Base-by-base conservation (phyloP, 2,113 vertebrate species). In the Saimiri boliviensis region DNA sequence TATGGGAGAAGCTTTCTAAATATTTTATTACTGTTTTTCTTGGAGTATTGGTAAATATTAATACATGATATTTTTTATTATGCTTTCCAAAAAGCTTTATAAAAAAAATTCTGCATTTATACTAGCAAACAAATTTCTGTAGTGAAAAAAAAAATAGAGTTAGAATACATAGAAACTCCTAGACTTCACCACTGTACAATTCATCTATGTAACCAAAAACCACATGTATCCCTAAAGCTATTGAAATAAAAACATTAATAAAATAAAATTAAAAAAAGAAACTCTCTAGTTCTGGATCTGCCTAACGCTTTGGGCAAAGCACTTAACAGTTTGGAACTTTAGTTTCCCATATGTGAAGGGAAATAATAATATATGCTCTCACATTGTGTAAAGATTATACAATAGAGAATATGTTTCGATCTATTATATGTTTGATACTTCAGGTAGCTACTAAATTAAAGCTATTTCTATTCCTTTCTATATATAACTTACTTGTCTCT, bases 361-460 rank as follows among this genome's bases (percentile, higher is more conserved):
- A 88, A 35, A 40, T 16, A 0, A 70, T 42, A 9, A 56, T 4
- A 35, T 4, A 0, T 0, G 8, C 32, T 66, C 19, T 45, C 3
- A 3, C 20, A 35, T 25, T 23, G 54, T 42, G 14, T n/a, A 9
- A 66, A 91, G 68, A 45, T 32, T 25, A 0, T 35, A 32, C 16
- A 35, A 49, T 35, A 17, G 6, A 47, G 20, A 32, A 21, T 25
- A 3, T 17, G 5, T 30, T 3, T 76, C 37, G 40, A 13, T 63
- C 23, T 45, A 2, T 6, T 8, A 12, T 2, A 56, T 35, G 40
- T 58, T 56, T 52, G 17, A 30, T 27, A 42, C 49, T 45, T n/a
- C 45, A 66, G 3, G 13, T 74, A 8, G 19, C 40, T 4, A 42
- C 5, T 56, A n/a, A 16, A 68, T 56, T 37, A 91, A 58, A 6